Base-by-base conservation (phyloP, 2,888 invertebrate species). In the Acanthosepion lycidas region DNA sequence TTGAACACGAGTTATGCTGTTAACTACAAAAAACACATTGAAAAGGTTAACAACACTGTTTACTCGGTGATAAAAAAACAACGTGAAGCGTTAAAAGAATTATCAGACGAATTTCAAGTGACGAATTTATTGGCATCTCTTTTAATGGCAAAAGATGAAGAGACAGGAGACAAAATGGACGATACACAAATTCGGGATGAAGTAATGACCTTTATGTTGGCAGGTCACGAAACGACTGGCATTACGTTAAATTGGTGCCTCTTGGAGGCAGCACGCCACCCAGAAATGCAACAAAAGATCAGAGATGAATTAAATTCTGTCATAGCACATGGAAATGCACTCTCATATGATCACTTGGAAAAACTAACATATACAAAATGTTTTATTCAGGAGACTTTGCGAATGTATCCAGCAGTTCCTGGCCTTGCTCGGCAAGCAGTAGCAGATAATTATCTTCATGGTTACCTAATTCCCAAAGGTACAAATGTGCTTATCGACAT, bases 221-320 rank as follows among this genome's bases (percentile, higher is more conserved):
- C 97, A 93, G 97, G 97, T 12, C 96, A 96, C 96, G 97, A 97
- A 96, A 97, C 97, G 8, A 97, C 96, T 26, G 96, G 96, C 94
- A 95, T 95, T 48, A 95, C 95, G 2, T 95, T 97, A 95, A 96
- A 96, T 0, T 97, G 97, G 97, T 95, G 95, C 8, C 95, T 97
- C 92, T 95, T 96, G 51, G 95, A 96, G 94, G 95, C 97, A 92
- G 96, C 97, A 33, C 95, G 96, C 92, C 95, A 96, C 94, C 96
- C 96, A 28, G 96, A 96, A 6, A 95, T 97, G 15, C 97, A 97
- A 95, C 95, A 96, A 20, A 96, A 95, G 94, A 96, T 96, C 20
- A 94, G 96, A 53, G 95, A 95, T 42, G 42, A 42, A 42, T 42
- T 42, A 3, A 42, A 42, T 42, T 42, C 42, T 42, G 42, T 42